These are phyloP conservation scores for Lepidiolamprologus cunningtoni DNA, from an alignment of 2,113 vertebrate species.

Conservation along the genomic window DNA sequence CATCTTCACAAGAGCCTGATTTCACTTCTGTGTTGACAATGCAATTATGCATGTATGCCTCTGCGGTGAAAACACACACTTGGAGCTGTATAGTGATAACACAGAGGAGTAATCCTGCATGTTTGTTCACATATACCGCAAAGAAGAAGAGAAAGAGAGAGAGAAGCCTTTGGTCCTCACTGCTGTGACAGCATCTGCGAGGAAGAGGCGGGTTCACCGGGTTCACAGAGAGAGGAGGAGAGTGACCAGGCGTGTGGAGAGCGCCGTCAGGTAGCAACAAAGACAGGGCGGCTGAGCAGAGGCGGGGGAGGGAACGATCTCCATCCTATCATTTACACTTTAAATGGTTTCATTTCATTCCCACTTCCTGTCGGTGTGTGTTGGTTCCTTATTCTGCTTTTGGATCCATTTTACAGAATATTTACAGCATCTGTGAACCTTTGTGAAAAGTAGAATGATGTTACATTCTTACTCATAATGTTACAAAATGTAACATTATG, in stretches of 20 bases:
- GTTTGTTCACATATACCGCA: neutral
- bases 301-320: neutral
- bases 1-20: neutral
- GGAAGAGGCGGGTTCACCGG: slow-evolving; percentile 2
- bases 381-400: neutral
- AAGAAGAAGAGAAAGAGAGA: neutral
- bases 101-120: neutral
- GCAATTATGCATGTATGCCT: neutral
- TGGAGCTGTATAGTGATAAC: neutral
- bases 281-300: neutral
- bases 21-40: neutral
- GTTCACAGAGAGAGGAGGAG: slow-evolving; percentile 13
- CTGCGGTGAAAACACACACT: neutral
- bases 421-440: neutral
- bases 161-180: slow-evolving; percentile 14
- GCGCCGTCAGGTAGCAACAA: neutral
- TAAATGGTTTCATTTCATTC: neutral
- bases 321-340: neutral
- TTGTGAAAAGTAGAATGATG: neutral
- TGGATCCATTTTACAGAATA: neutral
- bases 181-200: neutral
- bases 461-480: neutral
- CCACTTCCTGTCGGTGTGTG: neutral
- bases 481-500: neutral
- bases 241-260: neutral